phyloP scores from a whole-genome alignment of 1,140 invertebrate species.

The Trachymyrmex cornetzi region DNA sequence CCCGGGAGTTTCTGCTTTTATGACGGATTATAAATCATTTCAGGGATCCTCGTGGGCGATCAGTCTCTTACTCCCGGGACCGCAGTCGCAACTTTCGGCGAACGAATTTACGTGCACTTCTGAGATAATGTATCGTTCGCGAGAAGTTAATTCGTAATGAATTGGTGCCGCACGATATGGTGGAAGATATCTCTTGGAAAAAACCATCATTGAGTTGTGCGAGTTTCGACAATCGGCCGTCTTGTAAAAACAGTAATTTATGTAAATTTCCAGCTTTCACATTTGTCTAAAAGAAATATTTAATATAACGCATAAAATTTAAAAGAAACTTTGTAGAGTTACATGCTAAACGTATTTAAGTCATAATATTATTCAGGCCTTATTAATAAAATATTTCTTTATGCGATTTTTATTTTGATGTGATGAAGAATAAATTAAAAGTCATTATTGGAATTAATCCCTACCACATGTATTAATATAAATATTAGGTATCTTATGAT shows the following conservation, averaged over 20 bases:
- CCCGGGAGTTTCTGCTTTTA: constrained; percentile 63
- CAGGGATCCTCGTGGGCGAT: constrained; percentile 43
- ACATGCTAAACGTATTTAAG: neutral
- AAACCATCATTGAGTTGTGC: constrained; percentile 26
- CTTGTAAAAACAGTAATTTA: constrained; percentile 13
- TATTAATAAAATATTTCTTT: neutral
- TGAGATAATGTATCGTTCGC: constrained; percentile 64
- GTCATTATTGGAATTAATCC: constrained; percentile 6
- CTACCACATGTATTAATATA: constrained; percentile 5
- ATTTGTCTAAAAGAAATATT: neutral
- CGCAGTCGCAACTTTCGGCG: constrained; percentile 65
- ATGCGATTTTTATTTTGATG: neutral
- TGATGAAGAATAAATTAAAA: neutral
- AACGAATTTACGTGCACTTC: constrained; percentile 67
- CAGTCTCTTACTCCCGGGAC: constrained; percentile 62
- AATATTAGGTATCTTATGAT: neutral
- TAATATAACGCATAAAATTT: neutral
- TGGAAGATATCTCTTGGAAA: neutral
- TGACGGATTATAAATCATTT: constrained; percentile 75
- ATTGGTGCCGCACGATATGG: constrained; percentile 25
- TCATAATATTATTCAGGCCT: neutral
- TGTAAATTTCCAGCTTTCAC: neutral
- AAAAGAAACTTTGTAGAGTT: neutral
- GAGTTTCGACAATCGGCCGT: neutral
- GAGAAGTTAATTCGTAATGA: constrained; percentile 62